Conservation (phyloP, 2,888 invertebrate genomes). For the Thymelicus lineola region DNA sequence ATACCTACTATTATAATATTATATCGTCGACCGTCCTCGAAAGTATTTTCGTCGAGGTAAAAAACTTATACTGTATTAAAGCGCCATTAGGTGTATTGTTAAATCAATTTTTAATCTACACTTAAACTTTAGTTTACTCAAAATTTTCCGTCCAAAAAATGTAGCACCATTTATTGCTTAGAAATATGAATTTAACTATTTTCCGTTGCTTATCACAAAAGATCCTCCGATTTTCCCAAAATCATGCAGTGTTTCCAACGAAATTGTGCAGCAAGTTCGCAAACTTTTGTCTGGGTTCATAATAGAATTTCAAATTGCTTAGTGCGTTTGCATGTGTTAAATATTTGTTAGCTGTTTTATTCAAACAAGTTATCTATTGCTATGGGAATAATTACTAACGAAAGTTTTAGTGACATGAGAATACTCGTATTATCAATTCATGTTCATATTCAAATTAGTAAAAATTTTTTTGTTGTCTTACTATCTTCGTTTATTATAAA, state of each 20-base stretch:
- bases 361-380: neutral
- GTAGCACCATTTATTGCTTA: neutral
- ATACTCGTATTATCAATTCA: no score
- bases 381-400: neutral
- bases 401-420: neutral
- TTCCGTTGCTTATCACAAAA: conserved; percentile 22
- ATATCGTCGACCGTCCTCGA: no score
- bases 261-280: conserved; percentile 26
- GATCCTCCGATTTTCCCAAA: conserved; percentile 19
- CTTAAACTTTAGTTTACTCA: neutral
- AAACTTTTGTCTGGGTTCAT: conserved; percentile 33
- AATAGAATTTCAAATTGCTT: conserved; percentile 35
- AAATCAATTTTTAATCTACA: neutral
- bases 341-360: conserved; percentile 23
- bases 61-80: neutral
- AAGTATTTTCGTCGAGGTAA: no score
- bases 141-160: neutral
- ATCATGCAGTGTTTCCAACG: conserved; percentile 28
- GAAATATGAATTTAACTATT: conserved; percentile 20
- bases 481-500: no score
- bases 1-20: no score
- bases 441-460: no score
- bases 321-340: conserved; percentile 30
- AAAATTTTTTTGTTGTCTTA: no score
- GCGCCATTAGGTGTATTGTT: neutral